Evolutionary conservation across 1,140 invertebrate species (phyloP).

Genomic region (Achatina immaculata): DNA sequence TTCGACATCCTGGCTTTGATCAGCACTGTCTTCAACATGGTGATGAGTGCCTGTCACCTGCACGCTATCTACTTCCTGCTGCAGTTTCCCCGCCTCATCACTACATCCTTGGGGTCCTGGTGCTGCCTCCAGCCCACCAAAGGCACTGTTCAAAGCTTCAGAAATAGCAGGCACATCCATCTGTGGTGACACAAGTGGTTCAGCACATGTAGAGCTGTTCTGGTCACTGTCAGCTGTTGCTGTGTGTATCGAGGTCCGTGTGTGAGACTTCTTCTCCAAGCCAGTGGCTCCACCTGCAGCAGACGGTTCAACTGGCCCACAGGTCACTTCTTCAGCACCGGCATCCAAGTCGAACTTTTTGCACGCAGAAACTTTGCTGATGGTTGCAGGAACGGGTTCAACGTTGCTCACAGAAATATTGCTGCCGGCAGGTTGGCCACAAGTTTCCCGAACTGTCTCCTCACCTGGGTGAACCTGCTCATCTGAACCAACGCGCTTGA

Average conservation of each 20-base stretch:
- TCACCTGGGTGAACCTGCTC: background rate
- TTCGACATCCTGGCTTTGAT: background rate
- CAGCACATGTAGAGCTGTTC: background rate
- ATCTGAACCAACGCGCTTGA: slow-evolving; percentile 3
- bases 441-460: background rate
- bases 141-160: background rate
- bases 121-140: background rate
- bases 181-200: background rate
- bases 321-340: too few species aligned
- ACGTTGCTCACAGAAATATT: background rate
- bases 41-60: background rate
- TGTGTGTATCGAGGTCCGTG: too few species aligned
- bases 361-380: background rate
- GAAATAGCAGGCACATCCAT: background rate
- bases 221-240: background rate
- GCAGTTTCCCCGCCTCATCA: background rate
- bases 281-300: too few species aligned
- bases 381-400: background rate
- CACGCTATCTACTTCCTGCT: background rate
- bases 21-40: background rate
- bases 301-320: too few species aligned
- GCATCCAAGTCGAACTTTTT: too few species aligned
- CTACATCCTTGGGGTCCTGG: background rate
- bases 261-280: too few species aligned
- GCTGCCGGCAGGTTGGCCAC: background rate